Base-by-base conservation (phyloP, 1,140 invertebrate genomes). In the Agrilus planipennis region DNA sequence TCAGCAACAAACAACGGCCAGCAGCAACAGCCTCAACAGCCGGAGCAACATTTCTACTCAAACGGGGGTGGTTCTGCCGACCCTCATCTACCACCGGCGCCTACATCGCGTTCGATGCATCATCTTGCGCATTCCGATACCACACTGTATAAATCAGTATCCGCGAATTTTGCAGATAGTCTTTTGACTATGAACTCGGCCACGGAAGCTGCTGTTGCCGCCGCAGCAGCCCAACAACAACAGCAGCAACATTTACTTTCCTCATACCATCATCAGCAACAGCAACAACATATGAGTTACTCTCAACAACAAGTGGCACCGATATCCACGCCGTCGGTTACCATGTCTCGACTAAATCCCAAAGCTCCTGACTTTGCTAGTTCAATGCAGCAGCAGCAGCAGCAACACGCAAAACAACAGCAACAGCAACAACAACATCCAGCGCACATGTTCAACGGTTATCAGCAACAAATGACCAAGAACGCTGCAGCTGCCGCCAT, bases 311-410 rank as follows among this genome's bases (percentile, higher is more conserved):
- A 41, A 14, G 29, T 30, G 5, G 44, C 47, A 27, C 52, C 49
- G 32, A 46, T 39, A 21, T 46, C 44, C 30, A 25, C 42, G 14
- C 38, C 46, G 4, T 29, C 41, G 34, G 69, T 72, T 45, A 69
- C 63, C 47, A 77, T 77, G 65, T 89, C 84, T 22, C 72, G 84
- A 34, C 69, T 91, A 34, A 91, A 91, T 67, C 87, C 87, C 1
- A 77, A 87, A 53, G 87, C 88, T 14, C 85, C 86, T 2, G 85
- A 89, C 62, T 91, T 90, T 57, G 74, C 74, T 1, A n/a, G n/a
- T n/a, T n/a, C n/a, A n/a, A n/a, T n/a, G n/a, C n/a, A n/a, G n/a
- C n/a, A n/a, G n/a, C n/a, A n/a, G n/a, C n/a, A n/a, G n/a, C n/a
- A n/a, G n/a, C 22, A 27, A 4, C 37, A 39, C 52, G 48, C 45